phyloP scores from a whole-genome alignment of 2,888 invertebrate genomes.

The Phaedon cochleariae region DNA sequence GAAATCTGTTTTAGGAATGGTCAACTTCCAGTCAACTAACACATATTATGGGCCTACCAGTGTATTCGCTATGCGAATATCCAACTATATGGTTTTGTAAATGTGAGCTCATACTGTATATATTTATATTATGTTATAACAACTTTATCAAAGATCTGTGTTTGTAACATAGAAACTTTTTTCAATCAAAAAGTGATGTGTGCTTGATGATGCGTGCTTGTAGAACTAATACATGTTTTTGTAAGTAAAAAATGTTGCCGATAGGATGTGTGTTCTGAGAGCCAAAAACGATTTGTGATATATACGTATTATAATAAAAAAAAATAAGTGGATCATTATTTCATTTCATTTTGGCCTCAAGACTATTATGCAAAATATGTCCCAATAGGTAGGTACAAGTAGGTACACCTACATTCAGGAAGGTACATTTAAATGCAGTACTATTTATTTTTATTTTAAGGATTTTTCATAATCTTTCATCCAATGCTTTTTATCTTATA shows the following conservation, averaged over 20 bases:
- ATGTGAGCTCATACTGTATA: constrained; percentile 61
- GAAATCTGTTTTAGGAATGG: constrained; percentile 27
- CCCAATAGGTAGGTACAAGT: too few relatives aligned
- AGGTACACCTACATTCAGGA: too few relatives aligned
- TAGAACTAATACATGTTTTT: constrained; percentile 58
- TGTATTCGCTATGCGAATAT: constrained; percentile 48
- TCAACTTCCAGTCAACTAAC: constrained; percentile 30
- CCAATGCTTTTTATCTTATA: too few relatives aligned
- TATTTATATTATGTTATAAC: constrained; percentile 54
- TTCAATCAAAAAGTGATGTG: constrained; percentile 57
- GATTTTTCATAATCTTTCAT: too few relatives aligned
- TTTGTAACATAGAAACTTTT: constrained; percentile 57
- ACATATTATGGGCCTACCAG: constrained; percentile 41
- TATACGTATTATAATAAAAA: constrained; percentile 70
- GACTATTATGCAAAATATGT: too few relatives aligned
- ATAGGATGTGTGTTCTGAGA: constrained; percentile 74
- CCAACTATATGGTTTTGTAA: constrained; percentile 47
- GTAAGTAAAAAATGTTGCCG: constrained; percentile 60
- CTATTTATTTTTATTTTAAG: too few relatives aligned
- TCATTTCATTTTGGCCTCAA: constrained; percentile 49
- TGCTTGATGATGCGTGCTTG: constrained; percentile 55
- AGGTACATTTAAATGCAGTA: too few relatives aligned
- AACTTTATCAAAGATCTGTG: constrained; percentile 60
- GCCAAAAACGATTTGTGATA: constrained; percentile 80
- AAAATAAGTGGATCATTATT: constrained; percentile 53